Evolutionary conservation across 2,888 invertebrate genomes (phyloP).

Genomic region (Thalpophila matura): DNA sequence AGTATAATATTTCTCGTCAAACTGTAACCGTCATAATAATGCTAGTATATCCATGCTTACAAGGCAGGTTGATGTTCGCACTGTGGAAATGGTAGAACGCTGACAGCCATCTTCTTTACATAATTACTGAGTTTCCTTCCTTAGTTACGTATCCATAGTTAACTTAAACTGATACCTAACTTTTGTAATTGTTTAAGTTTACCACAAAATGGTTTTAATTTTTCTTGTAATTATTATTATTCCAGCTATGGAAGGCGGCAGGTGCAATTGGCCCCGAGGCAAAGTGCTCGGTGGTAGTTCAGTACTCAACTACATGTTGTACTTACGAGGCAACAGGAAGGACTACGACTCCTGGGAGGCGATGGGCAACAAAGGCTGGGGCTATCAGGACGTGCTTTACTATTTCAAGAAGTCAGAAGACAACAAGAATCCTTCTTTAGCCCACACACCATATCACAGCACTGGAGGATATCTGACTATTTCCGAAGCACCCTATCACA

Average conservation of each 20-base stretch:
- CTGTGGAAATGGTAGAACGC: too few relatives aligned
- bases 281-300: conserved; percentile 97
- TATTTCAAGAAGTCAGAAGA: conserved; percentile 98
- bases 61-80: too few relatives aligned
- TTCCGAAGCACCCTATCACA: conserved; percentile 96
- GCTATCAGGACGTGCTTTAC: conserved; percentile 94
- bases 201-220: too few relatives aligned
- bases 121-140: too few relatives aligned
- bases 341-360: conserved; percentile 98
- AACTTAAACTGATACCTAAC: too few relatives aligned
- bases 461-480: conserved; percentile 96
- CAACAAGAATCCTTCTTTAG: conserved; percentile 96
- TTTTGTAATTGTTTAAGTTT: too few relatives aligned
- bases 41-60: too few relatives aligned
- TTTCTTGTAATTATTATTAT: conserved; percentile 55
- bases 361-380: conserved; percentile 97
- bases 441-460: conserved; percentile 94
- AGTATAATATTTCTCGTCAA: too few relatives aligned
- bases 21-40: too few relatives aligned
- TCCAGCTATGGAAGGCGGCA: conserved; percentile 95
- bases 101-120: too few relatives aligned
- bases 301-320: conserved; percentile 97
- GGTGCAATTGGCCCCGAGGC: conserved; percentile 98
- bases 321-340: conserved; percentile 96
- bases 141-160: too few relatives aligned